phyloP scores from a whole-genome alignment of 2,888 invertebrate genomes.

The Atrina japonica region DNA sequence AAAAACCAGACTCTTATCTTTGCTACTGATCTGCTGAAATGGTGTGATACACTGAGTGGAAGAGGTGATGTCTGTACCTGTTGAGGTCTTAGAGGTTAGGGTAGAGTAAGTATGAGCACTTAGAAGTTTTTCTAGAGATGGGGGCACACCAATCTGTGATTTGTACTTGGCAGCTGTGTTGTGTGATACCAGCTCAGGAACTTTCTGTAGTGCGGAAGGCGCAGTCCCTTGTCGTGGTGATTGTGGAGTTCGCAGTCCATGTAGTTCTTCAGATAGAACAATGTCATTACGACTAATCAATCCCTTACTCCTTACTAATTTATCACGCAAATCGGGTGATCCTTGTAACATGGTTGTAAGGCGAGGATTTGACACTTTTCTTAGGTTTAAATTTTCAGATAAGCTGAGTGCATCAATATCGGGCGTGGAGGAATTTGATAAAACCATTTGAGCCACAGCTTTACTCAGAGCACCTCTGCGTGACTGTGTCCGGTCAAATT shows the following conservation, averaged over 20 bases:
- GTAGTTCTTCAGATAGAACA: not conserved
- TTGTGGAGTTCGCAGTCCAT: too few relatives aligned
- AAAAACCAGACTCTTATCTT: constrained; percentile 71
- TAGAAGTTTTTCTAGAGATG: constrained; percentile 62
- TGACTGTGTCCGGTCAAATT: constrained; percentile 67
- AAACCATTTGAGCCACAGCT: constrained; percentile 27
- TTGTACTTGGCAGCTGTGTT: constrained; percentile 5
- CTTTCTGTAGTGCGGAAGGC: not conserved
- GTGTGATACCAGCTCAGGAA: constrained; percentile 6
- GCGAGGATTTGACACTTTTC: constrained; percentile 68
- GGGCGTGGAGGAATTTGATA: constrained; percentile 27
- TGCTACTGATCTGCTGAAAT: constrained; percentile 73
- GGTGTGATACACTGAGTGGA: constrained; percentile 66
- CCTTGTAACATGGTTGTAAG: constrained; percentile 56
- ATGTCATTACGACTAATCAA: not conserved
- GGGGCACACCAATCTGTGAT: constrained; percentile 43
- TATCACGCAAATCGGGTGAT: not conserved
- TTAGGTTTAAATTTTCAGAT: constrained; percentile 43
- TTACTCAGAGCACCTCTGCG: constrained; percentile 65
- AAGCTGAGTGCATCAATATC: constrained; percentile 17
- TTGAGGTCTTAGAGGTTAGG: constrained; percentile 72
- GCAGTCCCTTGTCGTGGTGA: not conserved
- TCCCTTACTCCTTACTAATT: not conserved
- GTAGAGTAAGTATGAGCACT: constrained; percentile 69
- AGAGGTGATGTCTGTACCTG: constrained; percentile 74